Evolutionary conservation across 1,140 invertebrate genomes (phyloP).

Genomic region (Drosophila busckii): DNA sequence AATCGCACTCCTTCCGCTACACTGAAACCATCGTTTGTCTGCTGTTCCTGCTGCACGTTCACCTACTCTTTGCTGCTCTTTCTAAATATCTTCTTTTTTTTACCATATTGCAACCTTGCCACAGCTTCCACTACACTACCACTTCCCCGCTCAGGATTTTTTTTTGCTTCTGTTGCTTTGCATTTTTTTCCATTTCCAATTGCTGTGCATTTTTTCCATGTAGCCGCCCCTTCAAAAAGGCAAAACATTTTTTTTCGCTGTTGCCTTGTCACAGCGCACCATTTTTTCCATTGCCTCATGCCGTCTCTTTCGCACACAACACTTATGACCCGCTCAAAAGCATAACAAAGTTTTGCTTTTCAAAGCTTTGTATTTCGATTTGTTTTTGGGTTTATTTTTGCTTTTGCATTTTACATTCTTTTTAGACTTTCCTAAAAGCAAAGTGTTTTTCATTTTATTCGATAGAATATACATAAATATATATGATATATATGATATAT

Average conservation of each 20-base stretch:
- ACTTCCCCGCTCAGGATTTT: slow-evolving; percentile 1
- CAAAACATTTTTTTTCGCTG: slow-evolving; percentile 27
- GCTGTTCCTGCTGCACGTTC: slow-evolving; percentile 21
- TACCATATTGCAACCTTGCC: slow-evolving; percentile 61
- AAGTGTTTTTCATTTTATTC: slow-evolving; percentile 8
- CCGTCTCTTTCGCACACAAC: slow-evolving; percentile 41
- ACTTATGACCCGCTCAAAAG: slow-evolving; percentile 65
- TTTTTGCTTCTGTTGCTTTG: slow-evolving; percentile 31
- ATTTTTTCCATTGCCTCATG: slow-evolving; percentile 55
- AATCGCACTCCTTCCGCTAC: slow-evolving; percentile 23
- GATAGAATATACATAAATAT: slow-evolving; percentile 10
- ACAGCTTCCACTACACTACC: slow-evolving; percentile 49
- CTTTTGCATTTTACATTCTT: slow-evolving; percentile 48
- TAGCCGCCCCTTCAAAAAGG: slow-evolving; percentile 45
- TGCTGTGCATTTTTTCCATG: slow-evolving; percentile 67
- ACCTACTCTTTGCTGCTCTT: slow-evolving; percentile 44
- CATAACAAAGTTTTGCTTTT: slow-evolving; percentile 38
- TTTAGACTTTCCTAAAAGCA: slow-evolving; percentile 19
- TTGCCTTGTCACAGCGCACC: slow-evolving; percentile 63
- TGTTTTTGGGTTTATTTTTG: slow-evolving; percentile 25
- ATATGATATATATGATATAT: too few species aligned
- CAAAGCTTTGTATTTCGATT: neutral
- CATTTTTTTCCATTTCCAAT: slow-evolving; percentile 59
- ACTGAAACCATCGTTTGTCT: slow-evolving; percentile 42
- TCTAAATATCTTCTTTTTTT: slow-evolving; percentile 64